Evolutionary conservation across 2,888 invertebrate species (phyloP).

Genomic region (Cremastinae sp.): DNA sequence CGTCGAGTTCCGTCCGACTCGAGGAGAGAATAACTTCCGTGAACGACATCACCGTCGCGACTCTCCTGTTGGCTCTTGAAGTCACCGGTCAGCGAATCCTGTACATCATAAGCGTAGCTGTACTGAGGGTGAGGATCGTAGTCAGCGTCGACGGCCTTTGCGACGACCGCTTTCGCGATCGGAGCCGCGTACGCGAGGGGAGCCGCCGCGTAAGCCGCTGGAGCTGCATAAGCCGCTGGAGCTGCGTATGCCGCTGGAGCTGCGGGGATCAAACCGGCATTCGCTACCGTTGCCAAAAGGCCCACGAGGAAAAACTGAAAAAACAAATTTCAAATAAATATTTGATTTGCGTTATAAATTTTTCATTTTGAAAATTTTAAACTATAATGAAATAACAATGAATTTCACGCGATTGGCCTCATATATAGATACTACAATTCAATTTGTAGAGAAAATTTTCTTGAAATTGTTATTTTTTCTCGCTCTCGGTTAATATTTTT

Average conservation of each 20-base stretch:
- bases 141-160: conserved; percentile 70
- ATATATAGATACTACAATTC: too few species aligned
- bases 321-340: background rate
- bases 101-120: conserved; percentile 69
- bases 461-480: too few species aligned
- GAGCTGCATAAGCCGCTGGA: conserved; percentile 67
- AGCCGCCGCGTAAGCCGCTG: conserved; percentile 80
- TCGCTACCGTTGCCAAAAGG: conserved; percentile 48
- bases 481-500: too few species aligned
- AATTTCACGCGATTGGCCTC: too few species aligned
- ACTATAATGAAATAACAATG: too few species aligned
- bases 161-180: conserved; percentile 62
- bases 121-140: conserved; percentile 72
- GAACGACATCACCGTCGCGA: conserved; percentile 69
- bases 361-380: too few species aligned
- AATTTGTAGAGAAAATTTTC: too few species aligned
- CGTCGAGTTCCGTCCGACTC: conserved; percentile 69
- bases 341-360: background rate
- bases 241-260: conserved; percentile 61
- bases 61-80: conserved; percentile 69
- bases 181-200: conserved; percentile 84
- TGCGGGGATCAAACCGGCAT: conserved; percentile 53
- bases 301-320: conserved; percentile 49
- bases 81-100: conserved; percentile 69
- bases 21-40: conserved; percentile 69